Evolutionary conservation across 92 coral and sea anemone genomes (phyloP).

Genomic region (Palythoa grandiflora): DNA sequence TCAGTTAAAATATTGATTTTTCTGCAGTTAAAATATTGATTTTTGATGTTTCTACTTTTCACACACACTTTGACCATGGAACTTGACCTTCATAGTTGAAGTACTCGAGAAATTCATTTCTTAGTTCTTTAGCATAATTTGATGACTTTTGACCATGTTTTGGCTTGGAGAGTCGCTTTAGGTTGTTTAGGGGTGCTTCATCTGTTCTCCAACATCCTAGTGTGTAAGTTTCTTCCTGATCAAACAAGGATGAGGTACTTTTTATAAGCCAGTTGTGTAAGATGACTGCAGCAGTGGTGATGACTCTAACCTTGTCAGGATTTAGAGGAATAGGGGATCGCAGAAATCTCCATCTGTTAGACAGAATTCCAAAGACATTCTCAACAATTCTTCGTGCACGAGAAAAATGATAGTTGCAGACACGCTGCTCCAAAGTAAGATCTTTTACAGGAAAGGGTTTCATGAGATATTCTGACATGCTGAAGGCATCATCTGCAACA

Average conservation of each 20-base stretch:
- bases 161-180: conserved; percentile 53
- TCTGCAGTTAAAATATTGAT: conserved; percentile 1
- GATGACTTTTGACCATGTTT: conserved; percentile 58
- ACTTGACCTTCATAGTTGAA: conserved; percentile 58
- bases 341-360: conserved; percentile 54
- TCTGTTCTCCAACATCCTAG: conserved; percentile 55
- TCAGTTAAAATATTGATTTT: not conserved
- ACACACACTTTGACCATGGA: conserved; percentile 49
- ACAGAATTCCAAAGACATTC: conserved; percentile 58
- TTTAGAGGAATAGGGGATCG: conserved; percentile 54
- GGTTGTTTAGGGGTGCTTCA: conserved; percentile 43
- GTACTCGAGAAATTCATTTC: conserved; percentile 56
- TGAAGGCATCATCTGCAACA: conserved; percentile 55
- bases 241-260: conserved; percentile 41
- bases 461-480: conserved; percentile 17
- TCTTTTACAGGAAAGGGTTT: conserved; percentile 59
- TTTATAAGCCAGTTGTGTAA: conserved; percentile 59
- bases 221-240: conserved; percentile 15
- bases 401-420: conserved; percentile 51
- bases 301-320: conserved; percentile 55
- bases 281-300: conserved; percentile 52
- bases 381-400: conserved; percentile 54
- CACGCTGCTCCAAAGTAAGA: conserved; percentile 50
- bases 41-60: conserved; percentile 4
- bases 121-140: conserved; percentile 51